Base-by-base conservation (phyloP, 1,140 invertebrate species). In the Rhopalosiphum maidis region DNA sequence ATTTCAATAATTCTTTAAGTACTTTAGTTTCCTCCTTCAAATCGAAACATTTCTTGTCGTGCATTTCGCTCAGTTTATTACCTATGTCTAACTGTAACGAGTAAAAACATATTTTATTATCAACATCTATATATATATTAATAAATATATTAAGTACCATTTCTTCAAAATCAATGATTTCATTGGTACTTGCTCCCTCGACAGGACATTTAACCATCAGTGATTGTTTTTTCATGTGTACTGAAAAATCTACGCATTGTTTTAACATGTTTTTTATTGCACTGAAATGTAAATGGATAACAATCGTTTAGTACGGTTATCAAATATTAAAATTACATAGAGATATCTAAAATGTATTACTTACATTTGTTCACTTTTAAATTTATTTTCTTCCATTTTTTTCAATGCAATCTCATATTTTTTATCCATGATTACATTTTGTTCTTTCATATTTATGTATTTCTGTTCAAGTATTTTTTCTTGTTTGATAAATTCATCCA, bases 401-500 rank as follows among this genome's bases (percentile, higher is more conserved):
- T 91, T 91, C 37, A 91, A 77, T 30, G 11, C 8, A 41, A 41
- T 8, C 18, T 77, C 23, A 41, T 77, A 60, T 2, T 41, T 77
- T 68, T 77, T 60, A 41, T 91, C 68, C 41, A 41, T 77, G 25
- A 60, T 25, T 25, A 37, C 22, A 22, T 41, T 77, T 21, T 68
- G 35, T n/a, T 91, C 41, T 77, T 46, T 77, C 15, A 43, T 91
- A 11, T 91, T 5, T 25, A 15, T 60, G 25, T 43, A 68, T 43
- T 91, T 91, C 55, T 91, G 7, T 60, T 48, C 23, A 30, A 91
- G 90, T 25, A 43, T 0, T 41, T 91, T 30, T 46, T 77, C 90
- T 48, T 91, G 90, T n/a, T 77, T 41, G 23, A 25, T 30, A 43
- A 91, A 91, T 51, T 91, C 90, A 9, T 77, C 25, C 55, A 91